Evolutionary conservation across 53 echinoderm and acorn worm species (phyloP).

Genomic region (Hippasteria phrygiana): DNA sequence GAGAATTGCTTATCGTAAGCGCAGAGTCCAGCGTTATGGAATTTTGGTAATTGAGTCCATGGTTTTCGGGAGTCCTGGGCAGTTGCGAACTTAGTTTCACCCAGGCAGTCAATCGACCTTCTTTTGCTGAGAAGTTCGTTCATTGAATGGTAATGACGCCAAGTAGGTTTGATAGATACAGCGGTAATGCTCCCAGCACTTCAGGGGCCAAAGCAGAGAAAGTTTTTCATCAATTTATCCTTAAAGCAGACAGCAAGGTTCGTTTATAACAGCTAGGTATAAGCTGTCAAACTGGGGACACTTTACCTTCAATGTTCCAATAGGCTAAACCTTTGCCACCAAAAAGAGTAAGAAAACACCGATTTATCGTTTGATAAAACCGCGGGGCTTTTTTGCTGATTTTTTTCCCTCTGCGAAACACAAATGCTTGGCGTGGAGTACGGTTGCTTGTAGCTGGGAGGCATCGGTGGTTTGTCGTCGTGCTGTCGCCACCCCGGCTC

Average conservation of each 20-base stretch:
- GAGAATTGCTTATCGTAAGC: too few species aligned
- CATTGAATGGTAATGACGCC: too few species aligned
- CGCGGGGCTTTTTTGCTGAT: neutral
- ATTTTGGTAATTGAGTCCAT: too few species aligned
- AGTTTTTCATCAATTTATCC: neutral
- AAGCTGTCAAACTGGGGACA: conserved; percentile 11
- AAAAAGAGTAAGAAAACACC: conserved; percentile 35
- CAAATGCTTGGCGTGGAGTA: neutral
- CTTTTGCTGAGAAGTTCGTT: neutral
- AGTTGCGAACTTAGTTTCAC: neutral
- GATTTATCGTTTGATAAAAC: conserved; percentile 44
- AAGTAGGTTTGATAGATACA: neutral
- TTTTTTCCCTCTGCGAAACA: conserved; percentile 8
- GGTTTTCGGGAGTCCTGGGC: neutral
- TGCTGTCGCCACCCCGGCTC: conserved; percentile 49
- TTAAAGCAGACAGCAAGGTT: too few species aligned
- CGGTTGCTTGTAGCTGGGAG: conserved; percentile 14
- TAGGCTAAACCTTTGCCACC: conserved; percentile 10
- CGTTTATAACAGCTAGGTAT: neutral
- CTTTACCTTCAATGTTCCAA: conserved; percentile 28
- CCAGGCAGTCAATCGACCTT: neutral
- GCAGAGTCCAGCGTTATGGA: too few species aligned
- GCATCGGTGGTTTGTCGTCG: conserved; percentile 37
- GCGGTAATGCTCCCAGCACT: neutral
- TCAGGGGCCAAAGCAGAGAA: neutral